Evolutionary conservation across 2,797 vertebrate species (phyloP).

Genomic region (Loriculus beryllinus): DNA sequence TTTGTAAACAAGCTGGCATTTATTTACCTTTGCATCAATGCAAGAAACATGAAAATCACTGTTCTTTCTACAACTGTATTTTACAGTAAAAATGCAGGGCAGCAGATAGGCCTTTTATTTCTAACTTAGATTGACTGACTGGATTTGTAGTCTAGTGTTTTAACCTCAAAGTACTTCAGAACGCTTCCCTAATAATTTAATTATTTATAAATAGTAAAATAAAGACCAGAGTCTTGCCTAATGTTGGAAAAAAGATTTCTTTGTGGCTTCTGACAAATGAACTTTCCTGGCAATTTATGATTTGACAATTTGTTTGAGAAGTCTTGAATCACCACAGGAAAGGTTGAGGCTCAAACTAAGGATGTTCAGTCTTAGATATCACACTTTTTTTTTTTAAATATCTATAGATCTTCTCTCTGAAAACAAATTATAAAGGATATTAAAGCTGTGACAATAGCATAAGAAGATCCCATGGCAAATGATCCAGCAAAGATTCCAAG

Average conservation of each 20-base stretch:
- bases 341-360: not conserved
- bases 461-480: conserved; percentile 82
- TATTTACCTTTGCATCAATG: not conserved
- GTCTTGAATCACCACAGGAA: not conserved
- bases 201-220: not conserved
- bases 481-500: conserved; percentile 82
- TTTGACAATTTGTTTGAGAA: not conserved
- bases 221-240: not conserved
- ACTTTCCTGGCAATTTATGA: not conserved
- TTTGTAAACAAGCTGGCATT: not conserved
- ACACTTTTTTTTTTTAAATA: not conserved
- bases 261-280: not conserved
- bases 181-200: not conserved
- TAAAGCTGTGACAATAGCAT: conserved; percentile 83
- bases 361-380: not conserved
- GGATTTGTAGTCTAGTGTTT: not conserved
- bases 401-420: not conserved
- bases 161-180: not conserved
- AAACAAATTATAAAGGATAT: conserved; percentile 82
- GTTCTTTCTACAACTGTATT: not conserved
- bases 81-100: not conserved
- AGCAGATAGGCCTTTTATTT: not conserved
- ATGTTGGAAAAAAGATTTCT: not conserved
- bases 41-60: not conserved
- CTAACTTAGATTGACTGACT: not conserved